Conservation (phyloP, 2,888 invertebrate genomes). For the Griposia aprilina region DNA sequence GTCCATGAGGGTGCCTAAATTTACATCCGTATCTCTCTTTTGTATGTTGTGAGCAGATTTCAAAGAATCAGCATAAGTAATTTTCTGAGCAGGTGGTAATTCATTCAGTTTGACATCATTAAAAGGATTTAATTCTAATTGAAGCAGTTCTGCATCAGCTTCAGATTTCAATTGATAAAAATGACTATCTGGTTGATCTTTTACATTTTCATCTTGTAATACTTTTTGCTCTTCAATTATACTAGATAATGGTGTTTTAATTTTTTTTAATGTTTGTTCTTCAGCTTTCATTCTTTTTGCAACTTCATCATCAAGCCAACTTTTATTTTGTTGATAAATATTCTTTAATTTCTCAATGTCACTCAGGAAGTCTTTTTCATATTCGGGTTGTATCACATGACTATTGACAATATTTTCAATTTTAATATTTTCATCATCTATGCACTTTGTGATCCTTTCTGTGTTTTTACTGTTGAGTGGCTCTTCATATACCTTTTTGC, state of each 20-base stretch:
- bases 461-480: slow-evolving; percentile 80
- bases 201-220: slow-evolving; percentile 65
- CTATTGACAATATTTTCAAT: slow-evolving; percentile 68
- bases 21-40: slow-evolving; percentile 66
- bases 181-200: slow-evolving; percentile 48
- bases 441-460: slow-evolving; percentile 81
- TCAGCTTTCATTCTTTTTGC: slow-evolving; percentile 77
- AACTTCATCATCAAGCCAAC: slow-evolving; percentile 84
- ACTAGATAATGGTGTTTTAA: slow-evolving; percentile 71
- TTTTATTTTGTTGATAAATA: slow-evolving; percentile 84
- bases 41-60: slow-evolving; percentile 70
- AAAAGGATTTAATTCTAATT: slow-evolving; percentile 39
- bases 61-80: slow-evolving; percentile 85
- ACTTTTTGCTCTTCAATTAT: slow-evolving; percentile 68
- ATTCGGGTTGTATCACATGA: slow-evolving; percentile 71
- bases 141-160: slow-evolving; percentile 47
- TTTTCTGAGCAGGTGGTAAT: slow-evolving; percentile 68
- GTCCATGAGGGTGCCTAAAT: slow-evolving; percentile 78
- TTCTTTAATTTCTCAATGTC: slow-evolving; percentile 81
- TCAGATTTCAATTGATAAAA: slow-evolving; percentile 44
- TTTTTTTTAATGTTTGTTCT: slow-evolving; percentile 69
- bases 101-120: slow-evolving; percentile 46
- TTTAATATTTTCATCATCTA: slow-evolving; percentile 75
- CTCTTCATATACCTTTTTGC: slow-evolving; percentile 86
- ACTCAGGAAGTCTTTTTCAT: slow-evolving; percentile 81